Evolutionary conservation across 2,797 vertebrate species (phyloP).

Genomic region (Columba guinea): DNA sequence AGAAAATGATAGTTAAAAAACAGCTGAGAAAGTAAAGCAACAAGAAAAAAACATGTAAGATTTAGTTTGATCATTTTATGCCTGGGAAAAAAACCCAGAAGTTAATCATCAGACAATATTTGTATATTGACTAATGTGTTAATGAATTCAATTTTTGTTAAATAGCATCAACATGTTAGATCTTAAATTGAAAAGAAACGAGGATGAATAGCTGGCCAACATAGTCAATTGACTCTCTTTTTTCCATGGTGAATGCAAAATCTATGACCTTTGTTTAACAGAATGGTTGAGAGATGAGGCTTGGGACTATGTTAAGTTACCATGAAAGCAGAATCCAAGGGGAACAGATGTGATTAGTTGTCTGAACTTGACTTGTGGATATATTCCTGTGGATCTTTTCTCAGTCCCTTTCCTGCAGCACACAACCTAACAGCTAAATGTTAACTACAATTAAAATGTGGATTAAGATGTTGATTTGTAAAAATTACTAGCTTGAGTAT

Average conservation of each 20-base stretch:
- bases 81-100: neutral
- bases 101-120: neutral
- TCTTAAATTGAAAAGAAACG: neutral
- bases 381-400: neutral
- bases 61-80: neutral
- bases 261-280: conserved; percentile 6
- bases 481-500: neutral
- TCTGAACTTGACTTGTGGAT: neutral
- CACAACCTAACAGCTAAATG: neutral
- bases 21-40: neutral
- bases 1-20: neutral
- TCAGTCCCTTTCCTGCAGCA: neutral
- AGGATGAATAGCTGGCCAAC: neutral
- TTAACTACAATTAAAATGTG: neutral
- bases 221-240: neutral
- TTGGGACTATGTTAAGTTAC: neutral
- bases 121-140: neutral
- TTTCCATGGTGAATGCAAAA: neutral
- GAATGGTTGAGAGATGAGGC: neutral
- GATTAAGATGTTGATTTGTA: neutral
- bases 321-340: neutral
- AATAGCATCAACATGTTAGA: conserved; percentile 12
- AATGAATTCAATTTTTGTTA: neutral
- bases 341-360: neutral
- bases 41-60: neutral